Percentiles rank a stretch among this genome's conserved stretches.
Evolutionary conservation across 2,888 invertebrate genomes (phyloP).

Genomic region (Oxycera nigricornis): DNA sequence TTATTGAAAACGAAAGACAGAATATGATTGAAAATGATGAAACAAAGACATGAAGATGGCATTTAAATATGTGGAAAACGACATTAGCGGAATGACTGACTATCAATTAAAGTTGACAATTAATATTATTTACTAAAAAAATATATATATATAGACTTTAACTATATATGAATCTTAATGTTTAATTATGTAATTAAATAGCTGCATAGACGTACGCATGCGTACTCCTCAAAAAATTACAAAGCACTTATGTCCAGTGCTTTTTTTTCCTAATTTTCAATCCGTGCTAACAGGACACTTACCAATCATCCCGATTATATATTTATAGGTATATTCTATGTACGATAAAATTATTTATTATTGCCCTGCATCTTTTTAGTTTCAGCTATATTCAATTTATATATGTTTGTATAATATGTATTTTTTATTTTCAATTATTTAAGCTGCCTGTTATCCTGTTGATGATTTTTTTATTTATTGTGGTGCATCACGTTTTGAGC

Average conservation of each 20-base stretch:
- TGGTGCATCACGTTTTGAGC: constrained; percentile 48
- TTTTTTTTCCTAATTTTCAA: too few species aligned
- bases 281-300: too few species aligned
- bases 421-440: not conserved
- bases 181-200: too few species aligned
- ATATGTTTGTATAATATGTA: too few species aligned
- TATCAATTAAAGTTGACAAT: not conserved
- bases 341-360: too few species aligned
- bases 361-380: constrained; percentile 7
- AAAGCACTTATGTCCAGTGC: too few species aligned
- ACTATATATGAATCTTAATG: not conserved
- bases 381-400: not conserved
- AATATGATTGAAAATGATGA: not conserved
- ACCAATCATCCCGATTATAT: too few species aligned
- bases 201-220: too few species aligned
- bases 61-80: not conserved
- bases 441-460: constrained; percentile 1
- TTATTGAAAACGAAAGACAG: not conserved
- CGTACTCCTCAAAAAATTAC: too few species aligned
- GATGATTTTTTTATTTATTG: not conserved
- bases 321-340: too few species aligned
- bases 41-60: not conserved
- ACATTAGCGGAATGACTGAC: constrained; percentile 32
- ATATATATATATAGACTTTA: constrained; percentile 2
- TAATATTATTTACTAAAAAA: not conserved